These are phyloP conservation scores for Oncopodura yosiiana DNA, from an alignment of 1,140 invertebrate species.

Conservation along the genomic window DNA sequence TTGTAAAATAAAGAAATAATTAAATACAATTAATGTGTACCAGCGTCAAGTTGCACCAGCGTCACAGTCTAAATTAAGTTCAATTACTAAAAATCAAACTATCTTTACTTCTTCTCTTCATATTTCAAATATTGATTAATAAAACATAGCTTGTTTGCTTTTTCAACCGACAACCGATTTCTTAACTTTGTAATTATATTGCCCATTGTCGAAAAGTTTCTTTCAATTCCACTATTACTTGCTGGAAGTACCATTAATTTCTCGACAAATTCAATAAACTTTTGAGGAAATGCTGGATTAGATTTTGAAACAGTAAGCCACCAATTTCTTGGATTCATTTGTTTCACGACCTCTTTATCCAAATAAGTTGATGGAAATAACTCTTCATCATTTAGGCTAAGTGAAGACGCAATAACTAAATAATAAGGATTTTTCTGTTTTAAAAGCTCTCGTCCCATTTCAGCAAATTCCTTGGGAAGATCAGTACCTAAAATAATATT, in stretches of 20 bases:
- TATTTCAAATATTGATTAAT: background rate
- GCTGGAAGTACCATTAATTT: background rate
- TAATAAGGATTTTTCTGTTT: background rate
- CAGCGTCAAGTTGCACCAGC: background rate
- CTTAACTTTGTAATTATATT: background rate
- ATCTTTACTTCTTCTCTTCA: too few relatives aligned
- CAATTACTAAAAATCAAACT: too few relatives aligned
- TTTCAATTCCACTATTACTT: slow-evolving; percentile 2
- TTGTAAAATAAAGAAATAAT: background rate
- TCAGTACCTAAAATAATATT: slow-evolving; percentile 3
- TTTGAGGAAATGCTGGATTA: background rate
- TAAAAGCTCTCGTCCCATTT: background rate
- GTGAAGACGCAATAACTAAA: background rate
- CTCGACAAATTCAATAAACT: background rate
- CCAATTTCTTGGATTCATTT: background rate
- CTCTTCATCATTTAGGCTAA: background rate
- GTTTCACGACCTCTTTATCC: background rate
- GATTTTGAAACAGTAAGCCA: background rate
- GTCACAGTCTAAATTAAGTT: background rate
- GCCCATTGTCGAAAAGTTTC: slow-evolving; percentile 4
- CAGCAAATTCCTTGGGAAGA: background rate
- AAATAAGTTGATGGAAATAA: background rate
- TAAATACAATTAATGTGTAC: background rate
- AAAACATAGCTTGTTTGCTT: background rate
- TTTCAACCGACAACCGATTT: background rate